phyloP scores from a whole-genome alignment of 2,113 vertebrate species.

The Pantherophis guttatus region DNA sequence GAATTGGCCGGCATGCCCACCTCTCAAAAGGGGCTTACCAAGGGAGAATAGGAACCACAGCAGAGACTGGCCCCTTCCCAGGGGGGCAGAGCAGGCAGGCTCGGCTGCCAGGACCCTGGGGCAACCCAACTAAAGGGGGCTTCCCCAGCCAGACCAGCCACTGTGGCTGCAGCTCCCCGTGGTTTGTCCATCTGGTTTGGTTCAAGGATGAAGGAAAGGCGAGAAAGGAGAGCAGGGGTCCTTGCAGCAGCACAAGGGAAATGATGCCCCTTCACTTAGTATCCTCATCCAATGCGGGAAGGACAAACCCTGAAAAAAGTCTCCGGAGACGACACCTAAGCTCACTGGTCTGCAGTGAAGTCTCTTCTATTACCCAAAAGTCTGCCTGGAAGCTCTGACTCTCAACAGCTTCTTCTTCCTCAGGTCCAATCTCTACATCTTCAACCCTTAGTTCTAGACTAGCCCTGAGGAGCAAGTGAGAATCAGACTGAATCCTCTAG shows the following conservation, averaged over 20 bases:
- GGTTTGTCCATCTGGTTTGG: no score
- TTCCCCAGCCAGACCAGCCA: background rate
- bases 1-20: no score
- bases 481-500: background rate
- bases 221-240: background rate
- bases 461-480: background rate
- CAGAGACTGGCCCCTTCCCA: background rate
- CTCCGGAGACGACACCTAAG: background rate
- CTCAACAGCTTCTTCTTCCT: background rate
- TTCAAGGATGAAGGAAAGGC: background rate
- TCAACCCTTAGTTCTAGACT: background rate
- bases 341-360: background rate
- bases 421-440: background rate
- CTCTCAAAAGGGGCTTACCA: background rate
- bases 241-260: background rate
- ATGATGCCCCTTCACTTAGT: background rate
- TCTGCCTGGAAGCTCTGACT: background rate
- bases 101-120: background rate
- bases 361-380: background rate
- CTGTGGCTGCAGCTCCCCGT: background rate
- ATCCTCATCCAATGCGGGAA: background rate
- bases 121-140: background rate
- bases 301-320: background rate
- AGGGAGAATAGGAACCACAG: background rate
- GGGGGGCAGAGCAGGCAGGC: background rate